Conservation (phyloP, 2,797 vertebrate genomes). For the Echiichthys vipera region DNA sequence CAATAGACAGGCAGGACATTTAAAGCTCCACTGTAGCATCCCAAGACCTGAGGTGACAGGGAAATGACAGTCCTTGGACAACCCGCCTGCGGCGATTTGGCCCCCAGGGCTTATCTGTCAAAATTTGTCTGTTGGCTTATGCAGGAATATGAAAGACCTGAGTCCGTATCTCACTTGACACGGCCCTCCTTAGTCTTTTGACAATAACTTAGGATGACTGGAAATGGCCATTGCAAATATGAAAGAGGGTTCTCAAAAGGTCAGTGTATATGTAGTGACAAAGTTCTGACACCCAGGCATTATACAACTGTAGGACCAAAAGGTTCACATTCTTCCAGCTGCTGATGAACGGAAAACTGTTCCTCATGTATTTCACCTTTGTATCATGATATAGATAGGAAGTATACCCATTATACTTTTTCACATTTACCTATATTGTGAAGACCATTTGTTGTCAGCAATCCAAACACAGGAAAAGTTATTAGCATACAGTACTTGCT, state of each 20-base stretch:
- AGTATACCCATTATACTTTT: too few species aligned
- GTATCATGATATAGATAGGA: too few species aligned
- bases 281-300: neutral
- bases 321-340: neutral
- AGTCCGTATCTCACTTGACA: constrained; percentile 38
- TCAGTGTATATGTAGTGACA: neutral
- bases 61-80: constrained; percentile 37
- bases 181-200: constrained; percentile 30
- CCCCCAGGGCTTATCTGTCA: constrained; percentile 38
- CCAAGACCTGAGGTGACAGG: constrained; percentile 25
- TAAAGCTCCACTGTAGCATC: constrained; percentile 10
- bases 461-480: neutral
- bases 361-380: neutral
- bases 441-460: constrained; percentile 6
- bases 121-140: constrained; percentile 10
- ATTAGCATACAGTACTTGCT: constrained; percentile 10
- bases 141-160: constrained; percentile 26
- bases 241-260: constrained; percentile 3
- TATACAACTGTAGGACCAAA: neutral
- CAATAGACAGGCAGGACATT: constrained; percentile 17
- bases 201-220: constrained; percentile 23
- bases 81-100: constrained; percentile 20
- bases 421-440: neutral
- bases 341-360: neutral
- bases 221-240: constrained; percentile 6